Base-by-base conservation (phyloP, 2,888 invertebrate genomes). In the Cheilosia vernalis region DNA sequence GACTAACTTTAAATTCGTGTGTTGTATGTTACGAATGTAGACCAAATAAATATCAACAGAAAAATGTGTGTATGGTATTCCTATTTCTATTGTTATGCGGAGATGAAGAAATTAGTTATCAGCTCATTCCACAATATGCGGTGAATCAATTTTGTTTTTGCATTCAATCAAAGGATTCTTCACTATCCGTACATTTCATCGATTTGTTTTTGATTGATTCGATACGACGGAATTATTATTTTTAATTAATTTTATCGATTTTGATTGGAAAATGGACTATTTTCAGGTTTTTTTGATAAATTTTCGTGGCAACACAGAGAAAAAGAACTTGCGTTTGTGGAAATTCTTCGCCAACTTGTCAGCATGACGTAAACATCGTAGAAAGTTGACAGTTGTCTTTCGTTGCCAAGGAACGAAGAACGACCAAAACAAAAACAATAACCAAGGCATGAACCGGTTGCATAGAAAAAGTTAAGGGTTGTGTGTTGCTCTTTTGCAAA, bases 311-410 rank as follows among this genome's bases (percentile, higher is more conserved):
- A 37, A 37, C 37, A 13, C 44, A 63, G 21, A 55, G 49, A 69
- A 66, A 73, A 79, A 51, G 58, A 76, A 44, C 17, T 27, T 15
- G 10, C 17, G 53, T 21, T 37, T 42, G 42, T 44, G 47, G 44
- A 77, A 82, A 74, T 69, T 70, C 61, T 79, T 74, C 58, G 84
- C 80, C 84, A 84, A 84, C 49, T 80, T 84, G 84, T 84, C 84
- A 84, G 27, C 80, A 84, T 84, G 84, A 84, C 84, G 84, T 84
- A 84, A 84, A 84, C 80, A 76, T 33, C 51, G 64, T 58, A 74
- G 80, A 84, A 84, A 74, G 80, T 42, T 60, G 72, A 82, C 73
- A 63, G 66, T 66, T 33, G 19, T 24, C 9, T 17, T 53, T 37
- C 15, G 13, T 77, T 47, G 53, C 33, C 13, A 37, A 47, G 61